Base-by-base conservation (phyloP, 2,797 vertebrate species). In the Catamblyrhynchus diadema region DNA sequence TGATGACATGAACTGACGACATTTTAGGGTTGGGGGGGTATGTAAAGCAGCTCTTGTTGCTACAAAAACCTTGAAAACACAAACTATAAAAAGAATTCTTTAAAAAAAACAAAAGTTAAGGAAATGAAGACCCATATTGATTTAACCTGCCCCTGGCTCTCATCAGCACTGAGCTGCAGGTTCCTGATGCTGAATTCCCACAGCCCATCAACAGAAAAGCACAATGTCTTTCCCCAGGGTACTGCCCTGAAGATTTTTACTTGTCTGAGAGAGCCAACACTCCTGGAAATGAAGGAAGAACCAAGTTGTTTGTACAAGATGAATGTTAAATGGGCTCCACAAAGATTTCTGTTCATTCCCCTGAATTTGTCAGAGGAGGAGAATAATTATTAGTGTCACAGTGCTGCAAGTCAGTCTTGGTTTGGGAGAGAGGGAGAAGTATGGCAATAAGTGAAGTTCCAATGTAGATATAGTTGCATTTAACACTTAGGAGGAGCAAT, bases 401-500 rank as follows among this genome's bases (percentile, higher is more conserved):
- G 6, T 25, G 69, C 78, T 53, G 50, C 56, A 41, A 91, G 72
- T 83, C 42, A 69, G 14, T 51, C 89, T 73, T 70, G 71, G 91
- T 81, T 96, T 74, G 81, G 80, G 75, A 85, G 42, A 88, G 4
- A 32, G 1, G 61, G 74, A 47, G 73, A 82, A 90, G 88, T 90
- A 70, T 18, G 86, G 74, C 62, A 93, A 66, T 66, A 85, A 70
- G 72, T n/a, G 86, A 81, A 65, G 95, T 96, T 88, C 84, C 64
- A 66, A 20, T 50, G 86, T 67, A 81, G 95, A 70, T 81, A 70
- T 81, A 25, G 16, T 61, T 15, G 78, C 87, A 28, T 92, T 95
- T 88, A 94, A 88, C 91, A 47, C 96, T 97, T 96, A 93, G 4
- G 93, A 95, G 95, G 44, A 91, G 92, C 94, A 77, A 66, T 98